Base-by-base conservation (phyloP, 2,113 vertebrate genomes). In the Onychostruthus taczanowskii region DNA sequence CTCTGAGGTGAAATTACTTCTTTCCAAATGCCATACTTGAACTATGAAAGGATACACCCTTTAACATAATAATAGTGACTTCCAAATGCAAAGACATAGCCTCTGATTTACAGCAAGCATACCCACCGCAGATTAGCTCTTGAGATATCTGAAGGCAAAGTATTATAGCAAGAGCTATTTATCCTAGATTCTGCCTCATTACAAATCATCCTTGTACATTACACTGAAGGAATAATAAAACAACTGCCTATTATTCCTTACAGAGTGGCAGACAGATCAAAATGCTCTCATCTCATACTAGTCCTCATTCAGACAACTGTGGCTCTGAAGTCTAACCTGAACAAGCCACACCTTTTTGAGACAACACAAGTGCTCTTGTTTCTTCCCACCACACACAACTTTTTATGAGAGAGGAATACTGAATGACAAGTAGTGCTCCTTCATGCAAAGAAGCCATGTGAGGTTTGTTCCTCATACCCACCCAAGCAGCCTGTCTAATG, bases 1-100 rank as follows among this genome's bases (percentile, higher is more conserved):
- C 87, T 94, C 84, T 74, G 87, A 96, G 95, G 87, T 94, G 91
- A 93, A 96, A 94, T 87, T 73, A 93, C 93, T 91, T 93, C 91
- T 97, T 95, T 95, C 95, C 87, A 97, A 89, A 95, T 87, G 89
- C 81, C 50, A 31, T 93, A 41, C 87, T 66, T 95, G 78, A 94
- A 93, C 91, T 94, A 19, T 87, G 84, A 87, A 87, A 91, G 93
- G 87, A 93, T 82, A 85, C 93, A 95, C 30, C 81, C 91, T 85
- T 94, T 94, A 95, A 85, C 94, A 94, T 95, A 94, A 92, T 93
- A 94, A 91, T 82, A 93, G 91, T 77, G 81, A 70, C 91, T 96
- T 91, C 87, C 84, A 95, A 96, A 92, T 49, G 91, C 74, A 84
- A 95, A 93, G 91, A 55, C 80, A 26, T 74, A 78, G 86, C 77